These are phyloP conservation scores for Aplodontia rufa DNA, from an alignment of 2,113 vertebrate species.

Conservation along the genomic window DNA sequence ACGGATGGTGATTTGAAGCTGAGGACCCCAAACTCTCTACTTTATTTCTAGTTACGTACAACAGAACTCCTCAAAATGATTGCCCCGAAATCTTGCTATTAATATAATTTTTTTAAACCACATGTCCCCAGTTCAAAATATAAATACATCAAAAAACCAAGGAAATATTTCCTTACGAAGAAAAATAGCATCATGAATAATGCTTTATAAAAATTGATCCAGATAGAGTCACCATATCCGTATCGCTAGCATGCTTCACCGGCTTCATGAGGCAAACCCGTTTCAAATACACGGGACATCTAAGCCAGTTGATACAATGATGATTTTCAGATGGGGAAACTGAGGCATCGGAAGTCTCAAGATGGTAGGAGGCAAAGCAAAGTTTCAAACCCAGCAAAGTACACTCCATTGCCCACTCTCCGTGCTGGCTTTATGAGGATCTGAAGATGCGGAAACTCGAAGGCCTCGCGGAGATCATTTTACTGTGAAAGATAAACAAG, in stretches of 20 bases:
- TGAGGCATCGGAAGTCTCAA: not conserved
- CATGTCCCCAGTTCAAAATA: not conserved
- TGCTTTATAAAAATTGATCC: not conserved
- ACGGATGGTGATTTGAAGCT: not conserved
- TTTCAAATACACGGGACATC: not conserved
- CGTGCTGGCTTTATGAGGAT: not conserved
- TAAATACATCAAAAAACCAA: not conserved
- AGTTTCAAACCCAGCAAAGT: not conserved
- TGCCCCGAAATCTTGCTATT: not conserved
- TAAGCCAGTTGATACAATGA: not conserved
- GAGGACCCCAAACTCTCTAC: not conserved
- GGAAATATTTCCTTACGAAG: not conserved
- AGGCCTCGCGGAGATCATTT: not conserved
- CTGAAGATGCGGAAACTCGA: not conserved
- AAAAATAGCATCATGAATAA: not conserved
- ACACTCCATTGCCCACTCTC: not conserved
- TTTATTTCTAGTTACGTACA: slow-evolving; percentile 4
- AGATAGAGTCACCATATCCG: not conserved
- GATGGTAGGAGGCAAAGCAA: not conserved
- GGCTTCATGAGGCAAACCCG: not conserved
- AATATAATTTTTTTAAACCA: not conserved
- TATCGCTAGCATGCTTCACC: not conserved
- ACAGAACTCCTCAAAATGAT: not conserved
- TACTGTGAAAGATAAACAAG: not conserved
- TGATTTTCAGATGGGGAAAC: not conserved